These are phyloP conservation scores for Ptychobarbus kaznakovi DNA, from an alignment of 2,797 vertebrate species.

Conservation along the genomic window DNA sequence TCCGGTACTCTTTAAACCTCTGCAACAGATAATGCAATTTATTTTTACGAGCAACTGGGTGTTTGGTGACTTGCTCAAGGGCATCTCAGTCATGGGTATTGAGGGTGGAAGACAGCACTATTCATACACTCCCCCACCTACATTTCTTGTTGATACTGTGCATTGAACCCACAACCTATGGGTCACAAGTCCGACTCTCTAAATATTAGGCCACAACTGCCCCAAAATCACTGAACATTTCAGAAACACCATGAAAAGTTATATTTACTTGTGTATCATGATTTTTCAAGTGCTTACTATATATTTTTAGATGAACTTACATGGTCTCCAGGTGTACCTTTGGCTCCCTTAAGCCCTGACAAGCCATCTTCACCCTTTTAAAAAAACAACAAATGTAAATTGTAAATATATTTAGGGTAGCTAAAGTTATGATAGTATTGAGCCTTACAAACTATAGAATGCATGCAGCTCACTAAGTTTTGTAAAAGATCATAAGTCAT, in stretches of 20 bases:
- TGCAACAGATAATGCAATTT: neutral
- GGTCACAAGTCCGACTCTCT: neutral
- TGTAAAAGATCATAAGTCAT: neutral
- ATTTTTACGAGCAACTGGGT: neutral
- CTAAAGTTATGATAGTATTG: neutral
- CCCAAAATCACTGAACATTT: too few relatives aligned
- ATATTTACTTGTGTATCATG: neutral
- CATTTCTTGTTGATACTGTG: neutral
- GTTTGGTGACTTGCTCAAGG: neutral
- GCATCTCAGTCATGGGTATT: neutral
- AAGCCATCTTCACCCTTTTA: conserved; percentile 88
- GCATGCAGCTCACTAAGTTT: neutral
- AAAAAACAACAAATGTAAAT: conserved; percentile 44
- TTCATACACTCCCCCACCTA: too few relatives aligned
- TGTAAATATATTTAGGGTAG: neutral
- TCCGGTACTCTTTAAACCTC: too few relatives aligned
- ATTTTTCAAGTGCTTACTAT: conserved; percentile 10
- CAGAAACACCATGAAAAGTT: neutral
- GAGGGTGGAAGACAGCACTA: neutral
- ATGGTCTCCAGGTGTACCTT: conserved; percentile 81
- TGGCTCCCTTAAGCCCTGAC: conserved; percentile 83
- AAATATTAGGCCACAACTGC: neutral
- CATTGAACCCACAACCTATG: neutral
- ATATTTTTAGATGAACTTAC: conserved; percentile 76
- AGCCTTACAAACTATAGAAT: neutral